Conservation (phyloP, 2,888 invertebrate genomes). For the Chrysina gloriosa region DNA sequence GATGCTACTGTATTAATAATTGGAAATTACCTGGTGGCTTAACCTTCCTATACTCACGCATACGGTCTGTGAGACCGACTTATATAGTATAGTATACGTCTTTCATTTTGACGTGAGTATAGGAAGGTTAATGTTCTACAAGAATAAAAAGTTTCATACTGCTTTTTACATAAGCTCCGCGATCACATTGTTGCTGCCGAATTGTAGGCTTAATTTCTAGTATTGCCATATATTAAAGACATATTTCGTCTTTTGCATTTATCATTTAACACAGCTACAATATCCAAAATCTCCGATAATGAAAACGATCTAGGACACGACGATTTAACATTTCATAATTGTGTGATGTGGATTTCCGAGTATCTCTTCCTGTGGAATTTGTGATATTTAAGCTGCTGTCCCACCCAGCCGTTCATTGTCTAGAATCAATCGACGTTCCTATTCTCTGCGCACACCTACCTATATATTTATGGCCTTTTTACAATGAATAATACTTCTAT, state of each 20-base stretch:
- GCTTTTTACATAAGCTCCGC: too few species aligned
- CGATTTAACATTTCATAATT: slow-evolving; percentile 39
- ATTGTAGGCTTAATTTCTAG: slow-evolving; percentile 4
- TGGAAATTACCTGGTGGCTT: too few species aligned
- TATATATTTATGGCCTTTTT: slow-evolving; percentile 15
- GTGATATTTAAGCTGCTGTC: slow-evolving; percentile 11
- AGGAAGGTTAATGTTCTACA: too few species aligned
- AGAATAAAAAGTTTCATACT: too few species aligned
- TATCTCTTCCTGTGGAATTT: slow-evolving; percentile 43
- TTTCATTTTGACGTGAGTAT: too few species aligned
- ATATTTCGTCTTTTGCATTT: slow-evolving; percentile 12
- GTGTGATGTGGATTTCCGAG: slow-evolving; percentile 42
- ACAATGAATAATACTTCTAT: slow-evolving; percentile 33
- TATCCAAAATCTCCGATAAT: not conserved
- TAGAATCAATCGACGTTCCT: slow-evolving; percentile 31
- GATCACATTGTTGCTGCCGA: not conserved
- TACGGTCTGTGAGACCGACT: too few species aligned
- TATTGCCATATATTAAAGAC: slow-evolving; percentile 20
- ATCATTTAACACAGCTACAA: not conserved
- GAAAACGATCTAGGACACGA: not conserved
- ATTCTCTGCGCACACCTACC: slow-evolving; percentile 31
- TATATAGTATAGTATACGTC: too few species aligned
- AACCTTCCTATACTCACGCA: too few species aligned
- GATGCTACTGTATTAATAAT: too few species aligned
- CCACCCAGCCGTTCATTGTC: slow-evolving; percentile 32